A percentile compares a stretch with the other conserved stretches of the same genome.
Evolutionary conservation across 1,140 invertebrate species (phyloP).

Genomic region (Frieseomelitta varia): DNA sequence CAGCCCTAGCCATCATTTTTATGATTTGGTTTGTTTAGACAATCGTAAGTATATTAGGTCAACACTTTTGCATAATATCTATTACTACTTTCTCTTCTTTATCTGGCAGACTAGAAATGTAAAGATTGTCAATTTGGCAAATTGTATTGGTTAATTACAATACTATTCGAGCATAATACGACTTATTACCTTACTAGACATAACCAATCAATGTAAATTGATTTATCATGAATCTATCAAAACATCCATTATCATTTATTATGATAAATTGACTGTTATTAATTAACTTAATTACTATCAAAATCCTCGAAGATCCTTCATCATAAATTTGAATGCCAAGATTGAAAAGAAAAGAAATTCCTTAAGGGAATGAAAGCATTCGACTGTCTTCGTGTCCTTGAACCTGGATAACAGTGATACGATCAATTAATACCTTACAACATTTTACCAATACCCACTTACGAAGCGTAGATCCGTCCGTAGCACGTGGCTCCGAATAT

Average conservation of each 20-base stretch:
- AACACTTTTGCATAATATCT: neutral
- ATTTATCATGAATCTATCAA: neutral
- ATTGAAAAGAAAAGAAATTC: neutral
- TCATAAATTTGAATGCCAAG: neutral
- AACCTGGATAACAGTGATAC: neutral
- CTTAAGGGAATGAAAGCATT: neutral
- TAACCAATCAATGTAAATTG: neutral
- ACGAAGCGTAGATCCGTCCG: constrained; percentile 78
- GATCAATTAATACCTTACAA: constrained; percentile 42
- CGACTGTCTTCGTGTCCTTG: too few relatives aligned
- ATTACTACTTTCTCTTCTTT: neutral
- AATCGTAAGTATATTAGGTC: constrained; percentile 87
- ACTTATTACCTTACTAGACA: too few relatives aligned
- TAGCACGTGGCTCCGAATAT: constrained; percentile 90
- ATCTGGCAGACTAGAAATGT: neutral
- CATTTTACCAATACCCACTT: constrained; percentile 72
- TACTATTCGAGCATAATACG: too few relatives aligned
- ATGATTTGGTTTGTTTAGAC: constrained; percentile 92
- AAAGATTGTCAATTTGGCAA: neutral
- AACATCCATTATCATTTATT: neutral
- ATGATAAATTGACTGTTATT: too few relatives aligned
- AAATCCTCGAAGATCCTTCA: too few relatives aligned
- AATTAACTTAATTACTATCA: neutral
- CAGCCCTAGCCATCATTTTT: constrained; percentile 91
- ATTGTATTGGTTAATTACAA: too few relatives aligned